phyloP scores from a whole-genome alignment of 2,797 vertebrate species.

The Serranus cabrilla region DNA sequence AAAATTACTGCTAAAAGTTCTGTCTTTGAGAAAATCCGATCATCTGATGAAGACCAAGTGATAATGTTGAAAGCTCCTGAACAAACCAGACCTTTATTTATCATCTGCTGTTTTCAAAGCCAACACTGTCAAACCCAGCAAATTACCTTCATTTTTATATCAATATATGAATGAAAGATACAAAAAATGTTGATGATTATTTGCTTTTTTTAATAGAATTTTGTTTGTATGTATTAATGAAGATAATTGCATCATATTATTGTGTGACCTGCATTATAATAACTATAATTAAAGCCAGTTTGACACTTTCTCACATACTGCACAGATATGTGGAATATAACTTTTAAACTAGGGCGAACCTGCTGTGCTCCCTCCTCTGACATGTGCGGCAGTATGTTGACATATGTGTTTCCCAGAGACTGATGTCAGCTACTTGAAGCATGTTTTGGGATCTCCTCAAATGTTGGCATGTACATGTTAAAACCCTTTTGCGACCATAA shows the following conservation, averaged over 20 bases:
- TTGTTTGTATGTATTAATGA: neutral
- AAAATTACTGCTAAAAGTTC: too few species aligned
- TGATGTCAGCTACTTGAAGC: conserved; percentile 71
- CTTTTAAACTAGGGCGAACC: neutral
- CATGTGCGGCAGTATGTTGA: conserved; percentile 57
- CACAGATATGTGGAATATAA: neutral
- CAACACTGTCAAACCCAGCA: neutral
- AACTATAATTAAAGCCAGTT: neutral
- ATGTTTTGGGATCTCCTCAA: conserved; percentile 77
- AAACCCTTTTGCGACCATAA: conserved; percentile 73
- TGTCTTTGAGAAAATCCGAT: too few species aligned
- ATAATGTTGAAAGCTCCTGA: neutral
- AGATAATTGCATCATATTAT: neutral
- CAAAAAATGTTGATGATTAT: neutral
- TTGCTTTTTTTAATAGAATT: neutral
- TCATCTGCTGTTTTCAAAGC: neutral
- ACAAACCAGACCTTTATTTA: neutral
- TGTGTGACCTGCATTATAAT: neutral
- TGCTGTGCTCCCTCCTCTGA: neutral
- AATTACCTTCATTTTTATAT: neutral
- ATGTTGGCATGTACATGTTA: conserved; percentile 72
- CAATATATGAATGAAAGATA: neutral
- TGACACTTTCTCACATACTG: too few species aligned
- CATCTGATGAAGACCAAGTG: neutral
- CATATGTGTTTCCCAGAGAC: conserved; percentile 72